These are phyloP conservation scores for Lampris megalopsis DNA, from an alignment of 2,113 vertebrate species.

Conservation along the genomic window DNA sequence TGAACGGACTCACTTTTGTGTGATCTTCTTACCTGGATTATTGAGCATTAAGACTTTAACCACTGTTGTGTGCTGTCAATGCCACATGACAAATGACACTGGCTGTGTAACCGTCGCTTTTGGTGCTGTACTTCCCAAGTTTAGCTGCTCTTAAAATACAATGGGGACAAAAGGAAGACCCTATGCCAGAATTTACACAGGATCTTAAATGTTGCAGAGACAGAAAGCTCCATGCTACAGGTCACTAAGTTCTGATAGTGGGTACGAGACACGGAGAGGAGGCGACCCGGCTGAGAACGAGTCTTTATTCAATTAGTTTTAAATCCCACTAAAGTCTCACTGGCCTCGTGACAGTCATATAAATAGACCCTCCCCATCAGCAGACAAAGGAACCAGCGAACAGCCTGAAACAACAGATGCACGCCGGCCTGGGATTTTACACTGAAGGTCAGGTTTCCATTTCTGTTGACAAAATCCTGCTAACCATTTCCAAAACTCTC, in stretches of 20 bases:
- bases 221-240: too few relatives aligned
- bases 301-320: background rate
- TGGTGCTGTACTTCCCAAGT: too few relatives aligned
- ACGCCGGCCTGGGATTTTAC: background rate
- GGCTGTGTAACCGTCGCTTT: too few relatives aligned
- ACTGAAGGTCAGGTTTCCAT: background rate
- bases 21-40: too few relatives aligned
- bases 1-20: too few relatives aligned
- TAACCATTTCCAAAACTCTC: background rate
- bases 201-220: too few relatives aligned
- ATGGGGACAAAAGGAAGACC: too few relatives aligned
- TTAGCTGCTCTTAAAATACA: too few relatives aligned
- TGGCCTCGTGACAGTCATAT: background rate
- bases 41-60: too few relatives aligned
- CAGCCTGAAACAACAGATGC: background rate
- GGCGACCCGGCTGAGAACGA: conserved; percentile 21
- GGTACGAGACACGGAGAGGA: conserved; percentile 14
- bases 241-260: background rate
- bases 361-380: background rate
- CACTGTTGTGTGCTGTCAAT: too few relatives aligned
- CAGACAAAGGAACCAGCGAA: background rate
- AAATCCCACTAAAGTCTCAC: conserved; percentile 6
- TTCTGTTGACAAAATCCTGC: background rate
- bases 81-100: too few relatives aligned
- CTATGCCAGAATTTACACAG: too few relatives aligned